These are phyloP conservation scores for Malacoraja senta DNA, from an alignment of 2,797 vertebrate genomes.

Conservation along the genomic window DNA sequence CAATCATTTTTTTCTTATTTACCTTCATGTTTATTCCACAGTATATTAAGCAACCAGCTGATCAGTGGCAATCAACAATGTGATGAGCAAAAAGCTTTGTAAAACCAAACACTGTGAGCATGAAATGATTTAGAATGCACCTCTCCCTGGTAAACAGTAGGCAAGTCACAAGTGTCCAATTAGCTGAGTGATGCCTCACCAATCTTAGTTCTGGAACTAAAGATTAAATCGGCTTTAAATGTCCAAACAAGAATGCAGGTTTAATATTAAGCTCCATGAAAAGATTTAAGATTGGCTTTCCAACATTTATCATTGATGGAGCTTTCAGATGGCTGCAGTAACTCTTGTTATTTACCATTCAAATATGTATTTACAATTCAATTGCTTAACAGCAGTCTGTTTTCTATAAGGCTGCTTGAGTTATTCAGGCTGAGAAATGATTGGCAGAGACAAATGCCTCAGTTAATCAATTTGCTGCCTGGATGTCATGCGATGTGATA, in stretches of 20 bases:
- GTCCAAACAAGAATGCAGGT: not conserved
- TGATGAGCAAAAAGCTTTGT: not conserved
- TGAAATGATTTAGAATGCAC: not conserved
- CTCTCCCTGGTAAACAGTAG: not conserved
- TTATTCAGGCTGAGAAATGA: not conserved
- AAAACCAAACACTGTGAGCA: not conserved
- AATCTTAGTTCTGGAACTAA: not conserved
- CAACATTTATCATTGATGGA: not conserved
- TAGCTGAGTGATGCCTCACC: not conserved
- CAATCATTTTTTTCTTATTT: not conserved
- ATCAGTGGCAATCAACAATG: not conserved
- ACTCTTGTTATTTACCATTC: not conserved
- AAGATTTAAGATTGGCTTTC: not conserved
- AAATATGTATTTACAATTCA: not conserved
- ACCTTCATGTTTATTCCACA: not conserved
- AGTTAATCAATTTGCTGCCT: not conserved
- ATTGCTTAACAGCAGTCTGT: not conserved
- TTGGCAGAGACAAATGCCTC: not conserved
- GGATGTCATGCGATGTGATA: not conserved
- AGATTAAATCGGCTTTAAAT: not conserved
- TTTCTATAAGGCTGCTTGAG: not conserved
- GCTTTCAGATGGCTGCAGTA: not conserved
- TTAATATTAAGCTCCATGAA: not conserved
- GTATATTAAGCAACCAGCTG: not conserved
- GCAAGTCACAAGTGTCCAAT: not conserved